Evolutionary conservation across 2,113 vertebrate genomes (phyloP).

Genomic region (Coregonus clupeaformis): DNA sequence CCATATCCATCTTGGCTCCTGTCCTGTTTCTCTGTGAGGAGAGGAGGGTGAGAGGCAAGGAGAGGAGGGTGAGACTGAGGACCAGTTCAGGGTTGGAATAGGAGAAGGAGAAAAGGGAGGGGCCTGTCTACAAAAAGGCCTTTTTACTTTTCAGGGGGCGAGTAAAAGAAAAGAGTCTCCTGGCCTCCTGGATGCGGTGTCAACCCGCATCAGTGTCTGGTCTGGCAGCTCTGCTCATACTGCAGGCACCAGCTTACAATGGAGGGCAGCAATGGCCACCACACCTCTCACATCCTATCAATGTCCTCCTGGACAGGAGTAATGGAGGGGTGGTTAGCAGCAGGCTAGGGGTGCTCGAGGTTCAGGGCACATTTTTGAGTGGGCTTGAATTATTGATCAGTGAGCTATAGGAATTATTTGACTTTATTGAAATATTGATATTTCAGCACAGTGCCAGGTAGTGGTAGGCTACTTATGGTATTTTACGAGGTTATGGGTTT

Average conservation of each 20-base stretch:
- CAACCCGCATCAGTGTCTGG: slow-evolving; percentile 93
- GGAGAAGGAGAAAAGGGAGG: slow-evolving; percentile 50
- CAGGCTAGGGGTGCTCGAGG: slow-evolving; percentile 2
- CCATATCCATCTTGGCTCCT: background rate
- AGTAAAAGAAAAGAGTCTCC: slow-evolving; percentile 71
- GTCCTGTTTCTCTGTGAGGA: slow-evolving; percentile 54
- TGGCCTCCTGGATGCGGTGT: slow-evolving; percentile 90
- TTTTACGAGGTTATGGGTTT: too few relatives aligned
- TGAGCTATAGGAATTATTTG: background rate
- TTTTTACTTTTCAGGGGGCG: slow-evolving; percentile 60
- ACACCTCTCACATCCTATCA: slow-evolving; percentile 99
- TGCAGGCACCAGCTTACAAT: slow-evolving; percentile 79
- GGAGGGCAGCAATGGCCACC: slow-evolving; percentile 82
- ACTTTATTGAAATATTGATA: too few relatives aligned
- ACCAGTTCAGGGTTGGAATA: background rate
- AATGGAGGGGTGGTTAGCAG: slow-evolving; percentile 9
- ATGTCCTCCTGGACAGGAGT: slow-evolving; percentile 77
- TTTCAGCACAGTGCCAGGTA: too few relatives aligned
- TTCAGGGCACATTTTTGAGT: slow-evolving; percentile 15
- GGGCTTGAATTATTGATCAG: background rate
- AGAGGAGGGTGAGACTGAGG: background rate
- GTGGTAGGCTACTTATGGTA: too few relatives aligned
- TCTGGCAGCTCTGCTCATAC: slow-evolving; percentile 61
- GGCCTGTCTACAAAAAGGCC: slow-evolving; percentile 50
- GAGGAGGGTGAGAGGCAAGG: slow-evolving; percentile 30